Evolutionary conservation across 2,113 vertebrate species (phyloP), one percentile per base, ranked within the genome.

Genomic region (Larimichthys polyactis): DNA sequence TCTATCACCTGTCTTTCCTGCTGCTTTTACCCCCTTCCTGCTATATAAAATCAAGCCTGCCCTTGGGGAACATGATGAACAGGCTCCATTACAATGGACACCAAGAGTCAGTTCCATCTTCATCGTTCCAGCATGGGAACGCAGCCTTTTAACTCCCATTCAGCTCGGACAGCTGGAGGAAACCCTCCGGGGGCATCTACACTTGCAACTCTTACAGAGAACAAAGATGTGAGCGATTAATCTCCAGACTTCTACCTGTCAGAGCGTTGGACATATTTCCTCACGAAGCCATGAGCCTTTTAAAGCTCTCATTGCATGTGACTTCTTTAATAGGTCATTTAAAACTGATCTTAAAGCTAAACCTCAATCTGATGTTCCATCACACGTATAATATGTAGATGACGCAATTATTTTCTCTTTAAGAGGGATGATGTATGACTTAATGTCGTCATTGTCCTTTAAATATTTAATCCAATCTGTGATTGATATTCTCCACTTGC

Each of bases 11-110:
- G 49, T 68, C 82, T 80, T 54, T 48, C 46, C 40, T 58, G 62
- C 64, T 63, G 71, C 70, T 62, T 40, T 71, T 44, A 14, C 55
- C 70, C 52, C 19, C 7, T 57, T 64, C 32, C 44, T 49, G 27
- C n/a, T 16, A 51, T 49, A 69, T 78, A 66, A 75, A 78, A 66
- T 62, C 54, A 79, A 71, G 43, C 29, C 65, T 81, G 71, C 69
- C 82, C 68, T 51, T 20, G 12, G 73, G 63, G 72, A 80, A 81
- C 64, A 75, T 73, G 64, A 87, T 81, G 72, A 88, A 87, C 87
- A 67, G 80, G 75, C 58, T 78, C 48, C 27, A 79, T 90, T 91
- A 84, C 43, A 55, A 36, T 3, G 20, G 71, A 75, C 67, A 71
- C 73, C 75, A 51, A 54, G 74, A 78, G 79, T 73, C 75, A 54